Percentiles rank a stretch among this genome's conserved stretches.
phyloP scores from a whole-genome alignment of 2,888 invertebrate species.

The Cheilosia urbana region DNA sequence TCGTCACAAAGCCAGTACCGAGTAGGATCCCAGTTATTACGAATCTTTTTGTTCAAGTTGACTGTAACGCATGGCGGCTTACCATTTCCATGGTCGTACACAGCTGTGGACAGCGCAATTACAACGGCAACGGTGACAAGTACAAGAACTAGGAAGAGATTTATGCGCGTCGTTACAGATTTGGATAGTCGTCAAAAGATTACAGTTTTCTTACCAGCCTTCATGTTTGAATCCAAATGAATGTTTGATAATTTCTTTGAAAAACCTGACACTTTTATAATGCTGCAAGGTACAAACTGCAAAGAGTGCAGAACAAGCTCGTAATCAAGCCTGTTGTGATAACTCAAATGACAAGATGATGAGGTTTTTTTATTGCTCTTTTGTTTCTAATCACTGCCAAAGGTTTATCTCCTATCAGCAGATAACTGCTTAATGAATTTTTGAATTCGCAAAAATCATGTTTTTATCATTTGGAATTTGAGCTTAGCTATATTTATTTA shows the following conservation, averaged over 20 bases:
- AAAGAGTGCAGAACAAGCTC: not conserved
- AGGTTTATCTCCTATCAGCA: too few relatives aligned
- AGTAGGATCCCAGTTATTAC: constrained; percentile 80
- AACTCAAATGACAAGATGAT: not conserved
- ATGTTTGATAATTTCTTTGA: constrained; percentile 26
- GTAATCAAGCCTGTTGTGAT: not conserved
- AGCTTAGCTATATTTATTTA: too few relatives aligned
- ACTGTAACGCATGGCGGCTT: constrained; percentile 78
- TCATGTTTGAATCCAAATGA: constrained; percentile 37
- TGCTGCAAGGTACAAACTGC: not conserved
- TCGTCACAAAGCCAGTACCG: constrained; percentile 78
- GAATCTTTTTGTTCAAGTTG: constrained; percentile 78
- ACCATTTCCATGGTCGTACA: constrained; percentile 75
- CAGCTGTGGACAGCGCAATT: constrained; percentile 65
- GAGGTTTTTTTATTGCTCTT: too few relatives aligned
- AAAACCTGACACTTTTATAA: constrained; percentile 28
- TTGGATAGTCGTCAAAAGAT: too few relatives aligned
- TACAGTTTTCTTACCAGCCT: constrained; percentile 34
- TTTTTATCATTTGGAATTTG: too few relatives aligned
- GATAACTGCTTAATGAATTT: too few relatives aligned
- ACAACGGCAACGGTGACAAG: constrained; percentile 56
- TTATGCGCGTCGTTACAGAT: not conserved
- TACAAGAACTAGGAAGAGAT: constrained; percentile 24
- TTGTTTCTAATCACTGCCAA: too few relatives aligned
- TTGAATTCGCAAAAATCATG: too few relatives aligned